Conservation (phyloP, 37 sponge, comb jelly and placozoan species). For the Chondrilla cf. caribensis region DNA sequence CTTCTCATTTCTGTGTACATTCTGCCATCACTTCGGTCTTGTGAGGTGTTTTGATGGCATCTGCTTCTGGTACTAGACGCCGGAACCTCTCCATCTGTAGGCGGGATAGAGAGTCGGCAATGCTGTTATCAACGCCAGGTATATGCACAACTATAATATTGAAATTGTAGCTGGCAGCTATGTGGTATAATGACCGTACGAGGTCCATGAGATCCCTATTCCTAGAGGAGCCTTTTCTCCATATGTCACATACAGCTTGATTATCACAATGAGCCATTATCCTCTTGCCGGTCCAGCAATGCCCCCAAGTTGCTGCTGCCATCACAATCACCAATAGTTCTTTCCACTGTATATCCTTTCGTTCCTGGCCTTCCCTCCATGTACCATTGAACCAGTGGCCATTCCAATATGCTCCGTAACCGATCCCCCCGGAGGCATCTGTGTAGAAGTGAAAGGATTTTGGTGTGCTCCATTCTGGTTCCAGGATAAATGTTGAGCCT, state of each 20-base stretch:
- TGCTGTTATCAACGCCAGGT: slow-evolving; percentile 8
- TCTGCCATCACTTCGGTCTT: not conserved
- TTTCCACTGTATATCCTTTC: slow-evolving; percentile 22
- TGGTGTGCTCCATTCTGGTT: slow-evolving; percentile 12
- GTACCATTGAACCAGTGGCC: slow-evolving; percentile 24
- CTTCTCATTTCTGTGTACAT: too few species aligned
- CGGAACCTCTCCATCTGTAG: not conserved
- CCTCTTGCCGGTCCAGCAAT: slow-evolving; percentile 25
- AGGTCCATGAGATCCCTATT: slow-evolving; percentile 48
- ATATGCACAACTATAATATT: slow-evolving; percentile 26
- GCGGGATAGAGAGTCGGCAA: slow-evolving; percentile 57
- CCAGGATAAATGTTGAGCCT: slow-evolving; percentile 10
- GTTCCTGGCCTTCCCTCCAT: slow-evolving; percentile 1
- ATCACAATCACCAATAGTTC: slow-evolving; percentile 49
- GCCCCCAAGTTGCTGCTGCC: slow-evolving; percentile 52
- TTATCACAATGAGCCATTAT: slow-evolving; percentile 38
- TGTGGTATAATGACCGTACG: slow-evolving; percentile 36
- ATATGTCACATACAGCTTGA: slow-evolving; percentile 30
- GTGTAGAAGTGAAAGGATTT: slow-evolving; percentile 21
- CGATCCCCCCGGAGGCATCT: slow-evolving; percentile 36
- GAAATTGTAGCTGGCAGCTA: slow-evolving; percentile 31
- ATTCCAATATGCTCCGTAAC: slow-evolving; percentile 29
- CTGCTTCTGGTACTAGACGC: slow-evolving; percentile 21
- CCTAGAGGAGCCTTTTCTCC: slow-evolving; percentile 17
- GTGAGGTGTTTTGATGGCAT: not conserved